Percentiles rank a stretch among this genome's conserved stretches.
Evolutionary conservation across 2,797 vertebrate genomes (phyloP).

Genomic region (Philypnodon macrostomus): DNA sequence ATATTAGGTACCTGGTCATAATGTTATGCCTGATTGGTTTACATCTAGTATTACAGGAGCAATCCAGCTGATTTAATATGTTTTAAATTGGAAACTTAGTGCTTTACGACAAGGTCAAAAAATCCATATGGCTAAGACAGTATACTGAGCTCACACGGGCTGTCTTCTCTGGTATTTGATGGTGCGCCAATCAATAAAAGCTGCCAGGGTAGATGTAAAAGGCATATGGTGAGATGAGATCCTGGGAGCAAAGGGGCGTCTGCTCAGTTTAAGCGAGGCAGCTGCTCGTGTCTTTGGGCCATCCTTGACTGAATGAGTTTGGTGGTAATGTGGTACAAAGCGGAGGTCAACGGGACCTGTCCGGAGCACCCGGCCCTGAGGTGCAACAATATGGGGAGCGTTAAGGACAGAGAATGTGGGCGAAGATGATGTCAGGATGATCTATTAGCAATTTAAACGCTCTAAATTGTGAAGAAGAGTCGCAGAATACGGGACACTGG

Average conservation of each 20-base stretch:
- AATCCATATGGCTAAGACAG: constrained; percentile 29
- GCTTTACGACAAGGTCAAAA: constrained; percentile 23
- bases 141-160: constrained; percentile 1
- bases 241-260: background rate
- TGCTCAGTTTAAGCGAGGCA: constrained; percentile 13
- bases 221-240: background rate
- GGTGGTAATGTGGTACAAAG: constrained; percentile 24
- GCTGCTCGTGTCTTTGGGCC: constrained; percentile 17
- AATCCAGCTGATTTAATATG: constrained; percentile 3
- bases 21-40: background rate
- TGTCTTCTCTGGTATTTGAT: background rate
- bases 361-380: constrained; percentile 26
- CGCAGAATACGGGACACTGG: background rate
- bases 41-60: background rate
- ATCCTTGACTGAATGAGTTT: constrained; percentile 29
- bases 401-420: constrained; percentile 6
- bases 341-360: constrained; percentile 38
- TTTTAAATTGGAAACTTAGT: constrained; percentile 18
- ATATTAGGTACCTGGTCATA: no score
- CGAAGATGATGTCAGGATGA: constrained; percentile 57
- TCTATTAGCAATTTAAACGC: constrained; percentile 61
- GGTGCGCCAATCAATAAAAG: constrained; percentile 21
- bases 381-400: constrained; percentile 13
- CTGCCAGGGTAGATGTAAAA: constrained; percentile 8
- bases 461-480: constrained; percentile 22